Evolutionary conservation across 2,888 invertebrate species (phyloP), one percentile per base, ranked within the genome.

Genomic region (Perdita meconis): DNA sequence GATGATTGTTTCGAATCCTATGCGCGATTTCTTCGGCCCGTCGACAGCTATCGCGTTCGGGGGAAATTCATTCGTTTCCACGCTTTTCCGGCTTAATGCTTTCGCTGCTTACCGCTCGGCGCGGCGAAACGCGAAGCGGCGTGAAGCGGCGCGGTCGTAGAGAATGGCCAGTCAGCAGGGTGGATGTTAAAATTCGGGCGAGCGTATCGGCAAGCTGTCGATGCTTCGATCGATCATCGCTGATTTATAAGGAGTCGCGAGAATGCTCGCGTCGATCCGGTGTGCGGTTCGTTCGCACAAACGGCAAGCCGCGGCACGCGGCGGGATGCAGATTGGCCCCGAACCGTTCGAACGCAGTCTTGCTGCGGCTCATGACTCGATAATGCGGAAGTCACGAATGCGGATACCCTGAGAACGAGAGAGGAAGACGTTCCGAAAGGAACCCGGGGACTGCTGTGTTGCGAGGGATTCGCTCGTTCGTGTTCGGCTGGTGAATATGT

Each of bases 1-100:
- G 77, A 77, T 55, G 77, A 77, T 74, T 70, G 71, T 65, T 6
- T 12, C 56, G 36, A 22, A 68, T 72, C 76, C 67, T 71, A 61
- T 64, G 66, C 38, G 55, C 64, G 60, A 51, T 69, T 64, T 71
- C 64, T 74, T 78, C 53, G 36, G 61, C 47, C 19, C 50, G 40
- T 60, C 40, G 42, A 36, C 51, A 22, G 30, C 40, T 24, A 24
- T 0, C 4, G 12, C 50, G 26, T 30, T 19, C 26, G 10, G 44
- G n/a, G 6, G 8, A 10, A 47, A 47, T 22, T 47, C 47, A 19
- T 47, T 22, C 22, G 2, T 22, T 47, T 0, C 47, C 1, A 19
- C 47, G 8, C 22, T 6, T 8, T 47, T 19, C 19, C 10, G 13
- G 2, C 22, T 16, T 19, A 16, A 56, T 13, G 19, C 22, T 16